Conservation (phyloP, 2,113 vertebrate genomes). For the Dissostichus mawsoni region DNA sequence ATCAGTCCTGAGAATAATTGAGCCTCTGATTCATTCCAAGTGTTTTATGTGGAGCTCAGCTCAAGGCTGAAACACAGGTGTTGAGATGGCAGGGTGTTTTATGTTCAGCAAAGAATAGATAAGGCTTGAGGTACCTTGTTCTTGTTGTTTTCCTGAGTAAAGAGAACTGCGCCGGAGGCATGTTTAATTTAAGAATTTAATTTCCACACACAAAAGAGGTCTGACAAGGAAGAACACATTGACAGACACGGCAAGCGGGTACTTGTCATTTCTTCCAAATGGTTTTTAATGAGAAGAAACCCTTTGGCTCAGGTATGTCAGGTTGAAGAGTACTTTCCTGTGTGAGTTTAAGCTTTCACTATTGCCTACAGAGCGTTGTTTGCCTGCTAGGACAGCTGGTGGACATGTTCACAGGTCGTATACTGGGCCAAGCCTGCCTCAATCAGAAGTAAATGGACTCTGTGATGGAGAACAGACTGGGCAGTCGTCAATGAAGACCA, state of each 20-base stretch:
- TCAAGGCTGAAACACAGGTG: constrained; percentile 59
- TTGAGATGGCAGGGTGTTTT: constrained; percentile 61
- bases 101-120: constrained; percentile 67
- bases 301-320: constrained; percentile 62
- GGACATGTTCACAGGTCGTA: constrained; percentile 35
- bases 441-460: constrained; percentile 73
- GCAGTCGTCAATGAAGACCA: constrained; percentile 43
- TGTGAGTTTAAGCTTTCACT: constrained; percentile 40
- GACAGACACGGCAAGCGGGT: constrained; percentile 63
- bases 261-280: constrained; percentile 73
- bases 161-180: constrained; percentile 66
- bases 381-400: constrained; percentile 44
- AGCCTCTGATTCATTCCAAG: constrained; percentile 43
- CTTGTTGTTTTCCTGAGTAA: constrained; percentile 60
- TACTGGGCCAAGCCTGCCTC: constrained; percentile 42
- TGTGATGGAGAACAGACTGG: constrained; percentile 46
- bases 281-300: constrained; percentile 68
- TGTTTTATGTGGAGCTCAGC: constrained; percentile 41
- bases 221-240: constrained; percentile 78
- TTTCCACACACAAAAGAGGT: constrained; percentile 81
- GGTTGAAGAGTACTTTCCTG: constrained; percentile 55
- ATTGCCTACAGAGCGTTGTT: constrained; percentile 13
- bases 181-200: constrained; percentile 83
- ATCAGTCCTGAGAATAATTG: constrained; percentile 44
- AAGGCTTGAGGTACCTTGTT: constrained; percentile 59